phyloP scores from a whole-genome alignment of 2,113 vertebrate species.

The Mastomys coucha region DNA sequence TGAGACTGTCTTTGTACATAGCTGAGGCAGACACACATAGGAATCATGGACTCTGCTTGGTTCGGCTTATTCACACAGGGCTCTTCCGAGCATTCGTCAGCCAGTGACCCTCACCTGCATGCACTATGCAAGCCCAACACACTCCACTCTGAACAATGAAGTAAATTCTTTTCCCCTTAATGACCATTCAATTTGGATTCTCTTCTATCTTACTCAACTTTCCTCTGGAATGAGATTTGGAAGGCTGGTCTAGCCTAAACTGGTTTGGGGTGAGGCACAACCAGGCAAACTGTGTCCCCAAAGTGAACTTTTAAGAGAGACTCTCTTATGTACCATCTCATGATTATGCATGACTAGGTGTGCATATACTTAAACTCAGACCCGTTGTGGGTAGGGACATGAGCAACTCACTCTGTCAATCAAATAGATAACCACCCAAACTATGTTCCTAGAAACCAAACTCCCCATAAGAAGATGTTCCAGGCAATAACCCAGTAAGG shows the following conservation, averaged over 20 bases:
- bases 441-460: background rate
- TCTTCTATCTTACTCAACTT: background rate
- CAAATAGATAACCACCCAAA: background rate
- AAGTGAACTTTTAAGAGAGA: background rate
- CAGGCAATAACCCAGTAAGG: background rate
- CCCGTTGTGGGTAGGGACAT: background rate
- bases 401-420: background rate
- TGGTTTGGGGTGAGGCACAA: background rate
- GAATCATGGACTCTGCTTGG: background rate
- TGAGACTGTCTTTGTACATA: background rate
- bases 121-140: no score
- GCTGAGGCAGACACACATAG: background rate
- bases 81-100: background rate
- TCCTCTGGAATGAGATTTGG: background rate
- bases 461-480: background rate
- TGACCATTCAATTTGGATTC: background rate
- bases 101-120: background rate
- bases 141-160: background rate
- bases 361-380: background rate
- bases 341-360: background rate
- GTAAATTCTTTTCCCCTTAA: background rate
- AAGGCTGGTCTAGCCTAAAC: background rate
- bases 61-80: background rate
- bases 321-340: background rate
- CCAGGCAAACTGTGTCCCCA: background rate